Evolutionary conservation across 1,140 invertebrate genomes (phyloP).

Genomic region (Drosophila sproati): DNA sequence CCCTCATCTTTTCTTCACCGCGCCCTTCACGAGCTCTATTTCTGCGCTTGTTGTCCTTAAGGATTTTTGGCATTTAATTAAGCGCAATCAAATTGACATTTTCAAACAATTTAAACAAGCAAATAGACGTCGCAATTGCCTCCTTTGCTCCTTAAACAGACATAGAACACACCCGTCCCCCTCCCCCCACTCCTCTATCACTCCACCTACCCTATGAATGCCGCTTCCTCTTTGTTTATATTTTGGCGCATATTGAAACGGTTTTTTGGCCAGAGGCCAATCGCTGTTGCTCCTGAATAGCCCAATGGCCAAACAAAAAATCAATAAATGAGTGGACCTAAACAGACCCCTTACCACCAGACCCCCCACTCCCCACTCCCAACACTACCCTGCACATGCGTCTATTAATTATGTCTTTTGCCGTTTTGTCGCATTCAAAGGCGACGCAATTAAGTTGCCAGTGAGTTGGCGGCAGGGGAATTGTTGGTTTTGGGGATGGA

Average conservation of each 20-base stretch:
- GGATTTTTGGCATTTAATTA: slow-evolving; percentile 81
- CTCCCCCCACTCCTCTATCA: background rate
- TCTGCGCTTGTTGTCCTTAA: slow-evolving; percentile 62
- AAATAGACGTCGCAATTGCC: slow-evolving; percentile 56
- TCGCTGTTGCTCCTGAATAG: slow-evolving; percentile 42
- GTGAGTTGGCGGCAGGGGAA: slow-evolving; percentile 5
- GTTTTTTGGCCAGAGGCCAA: slow-evolving; percentile 79
- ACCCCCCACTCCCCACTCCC: background rate
- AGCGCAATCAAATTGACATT: slow-evolving; percentile 82
- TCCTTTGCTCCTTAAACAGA: slow-evolving; percentile 4
- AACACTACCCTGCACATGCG: slow-evolving; percentile 2
- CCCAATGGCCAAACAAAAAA: slow-evolving; percentile 47
- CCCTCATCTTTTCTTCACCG: background rate
- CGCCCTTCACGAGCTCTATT: slow-evolving; percentile 6
- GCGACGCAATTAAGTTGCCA: slow-evolving; percentile 75
- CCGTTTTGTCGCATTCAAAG: slow-evolving; percentile 79
- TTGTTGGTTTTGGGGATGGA: background rate
- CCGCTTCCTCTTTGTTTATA: slow-evolving; percentile 47
- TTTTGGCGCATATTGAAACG: slow-evolving; percentile 75
- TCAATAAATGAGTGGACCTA: slow-evolving; percentile 55
- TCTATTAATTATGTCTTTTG: slow-evolving; percentile 83
- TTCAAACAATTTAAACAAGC: slow-evolving; percentile 81
- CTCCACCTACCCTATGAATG: background rate
- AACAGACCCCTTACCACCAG: background rate
- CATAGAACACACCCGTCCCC: background rate